These are phyloP conservation scores for Scolopax bukidnonensis DNA, from an alignment of 2,797 vertebrate species.

Conservation along the genomic window DNA sequence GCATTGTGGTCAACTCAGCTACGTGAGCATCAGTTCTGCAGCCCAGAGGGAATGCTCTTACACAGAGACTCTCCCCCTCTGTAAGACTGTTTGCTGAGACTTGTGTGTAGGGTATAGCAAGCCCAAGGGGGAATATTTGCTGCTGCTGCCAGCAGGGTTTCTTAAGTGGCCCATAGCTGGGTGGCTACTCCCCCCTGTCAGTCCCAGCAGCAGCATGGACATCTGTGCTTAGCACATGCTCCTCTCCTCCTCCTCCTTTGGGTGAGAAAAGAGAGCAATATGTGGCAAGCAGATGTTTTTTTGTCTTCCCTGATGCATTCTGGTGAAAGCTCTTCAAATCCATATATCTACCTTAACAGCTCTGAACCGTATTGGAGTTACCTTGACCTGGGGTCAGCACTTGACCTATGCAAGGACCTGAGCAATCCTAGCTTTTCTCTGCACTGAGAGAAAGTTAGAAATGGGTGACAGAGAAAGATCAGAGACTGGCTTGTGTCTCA, in stretches of 20 bases:
- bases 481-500: not conserved
- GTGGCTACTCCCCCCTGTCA: not conserved
- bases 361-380: not conserved
- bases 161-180: not conserved
- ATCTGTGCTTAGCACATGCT: not conserved
- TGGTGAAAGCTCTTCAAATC: not conserved
- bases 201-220: not conserved
- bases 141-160: not conserved
- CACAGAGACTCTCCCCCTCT: not conserved
- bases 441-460: not conserved
- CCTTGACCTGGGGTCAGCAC: not conserved
- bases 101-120: fast-evolving
- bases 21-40: not conserved
- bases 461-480: not conserved
- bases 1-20: not conserved
- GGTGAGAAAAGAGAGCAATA: not conserved
- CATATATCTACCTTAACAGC: not conserved
- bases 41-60: not conserved
- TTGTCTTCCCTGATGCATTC: not conserved
- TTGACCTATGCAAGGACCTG: not conserved
- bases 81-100: not conserved
- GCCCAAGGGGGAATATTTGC: too few relatives aligned
- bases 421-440: not conserved
- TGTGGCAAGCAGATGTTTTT: not conserved
- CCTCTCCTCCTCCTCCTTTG: not conserved